These are phyloP conservation scores for Troilus luridus DNA, from an alignment of 2,888 invertebrate species.

Conservation along the genomic window DNA sequence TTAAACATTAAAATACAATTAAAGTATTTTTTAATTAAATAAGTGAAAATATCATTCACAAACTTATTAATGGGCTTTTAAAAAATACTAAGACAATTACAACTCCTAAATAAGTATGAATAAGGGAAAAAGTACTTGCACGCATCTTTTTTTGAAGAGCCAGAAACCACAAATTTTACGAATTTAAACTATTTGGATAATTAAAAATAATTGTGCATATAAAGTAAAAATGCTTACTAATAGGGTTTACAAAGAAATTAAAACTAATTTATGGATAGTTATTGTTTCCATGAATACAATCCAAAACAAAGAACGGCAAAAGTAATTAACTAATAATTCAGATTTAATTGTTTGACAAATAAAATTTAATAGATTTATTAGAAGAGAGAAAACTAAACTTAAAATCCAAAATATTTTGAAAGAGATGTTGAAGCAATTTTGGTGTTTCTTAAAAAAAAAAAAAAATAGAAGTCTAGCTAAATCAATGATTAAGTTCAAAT, in stretches of 20 bases:
- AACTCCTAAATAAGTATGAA: not conserved
- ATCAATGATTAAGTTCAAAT: not conserved
- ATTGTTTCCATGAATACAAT: not conserved
- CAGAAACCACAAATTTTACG: not conserved
- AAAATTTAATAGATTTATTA: not conserved
- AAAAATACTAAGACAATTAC: not conserved
- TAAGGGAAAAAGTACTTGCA: not conserved
- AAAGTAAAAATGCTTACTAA: not conserved
- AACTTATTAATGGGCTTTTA: not conserved
- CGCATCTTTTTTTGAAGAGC: not conserved
- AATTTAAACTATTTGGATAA: not conserved
- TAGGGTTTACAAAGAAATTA: not conserved
- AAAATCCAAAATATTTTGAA: not conserved
- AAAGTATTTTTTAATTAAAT: not conserved
- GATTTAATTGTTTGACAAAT: not conserved
- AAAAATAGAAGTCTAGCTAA: not conserved
- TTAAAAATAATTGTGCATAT: not conserved
- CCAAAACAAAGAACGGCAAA: not conserved
- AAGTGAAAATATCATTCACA: not conserved
- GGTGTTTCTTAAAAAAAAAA: not conserved
- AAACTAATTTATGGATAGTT: not conserved
- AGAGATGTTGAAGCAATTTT: not conserved
- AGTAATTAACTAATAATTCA: not conserved
- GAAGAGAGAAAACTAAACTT: not conserved
- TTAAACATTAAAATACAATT: not conserved